phyloP scores from a whole-genome alignment of 2,888 invertebrate species.

The Tetragnatha montana region DNA sequence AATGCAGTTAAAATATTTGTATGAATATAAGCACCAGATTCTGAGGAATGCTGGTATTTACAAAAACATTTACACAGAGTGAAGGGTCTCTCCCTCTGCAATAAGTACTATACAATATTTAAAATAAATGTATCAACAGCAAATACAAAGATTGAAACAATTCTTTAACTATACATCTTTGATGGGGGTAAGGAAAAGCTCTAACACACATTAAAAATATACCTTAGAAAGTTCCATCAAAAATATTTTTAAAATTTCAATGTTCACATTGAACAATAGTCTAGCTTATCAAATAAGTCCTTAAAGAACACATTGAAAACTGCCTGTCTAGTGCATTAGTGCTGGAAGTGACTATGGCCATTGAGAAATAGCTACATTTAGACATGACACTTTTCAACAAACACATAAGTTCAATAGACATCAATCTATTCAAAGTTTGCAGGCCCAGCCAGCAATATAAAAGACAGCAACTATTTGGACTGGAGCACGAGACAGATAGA shows the following conservation, averaged over 20 bases:
- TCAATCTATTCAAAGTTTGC: conserved; percentile 26
- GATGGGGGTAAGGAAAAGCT: conserved; percentile 19
- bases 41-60: conserved; percentile 68
- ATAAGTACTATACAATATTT: conserved; percentile 61
- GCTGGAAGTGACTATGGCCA: not conserved
- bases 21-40: conserved; percentile 57
- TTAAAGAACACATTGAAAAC: not conserved
- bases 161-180: conserved; percentile 44
- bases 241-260: conserved; percentile 39
- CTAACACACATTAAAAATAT: conserved; percentile 52
- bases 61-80: conserved; percentile 43
- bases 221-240: conserved; percentile 37
- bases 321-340: not conserved
- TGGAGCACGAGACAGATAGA: conserved; percentile 9
- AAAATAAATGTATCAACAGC: conserved; percentile 57
- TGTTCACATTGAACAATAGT: conserved; percentile 49
- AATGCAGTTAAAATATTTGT: conserved; percentile 50
- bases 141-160: conserved; percentile 42
- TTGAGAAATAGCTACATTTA: conserved; percentile 1
- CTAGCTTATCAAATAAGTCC: conserved; percentile 43
- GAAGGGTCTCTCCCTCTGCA: conserved; percentile 39
- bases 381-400: not conserved
- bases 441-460: conserved; percentile 61
- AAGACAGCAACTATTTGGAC: conserved; percentile 16
- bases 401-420: not conserved